Evolutionary conservation across 2,888 invertebrate species (phyloP), one percentile per base, ranked within the genome.

Genomic region (Tenthredo amoena): DNA sequence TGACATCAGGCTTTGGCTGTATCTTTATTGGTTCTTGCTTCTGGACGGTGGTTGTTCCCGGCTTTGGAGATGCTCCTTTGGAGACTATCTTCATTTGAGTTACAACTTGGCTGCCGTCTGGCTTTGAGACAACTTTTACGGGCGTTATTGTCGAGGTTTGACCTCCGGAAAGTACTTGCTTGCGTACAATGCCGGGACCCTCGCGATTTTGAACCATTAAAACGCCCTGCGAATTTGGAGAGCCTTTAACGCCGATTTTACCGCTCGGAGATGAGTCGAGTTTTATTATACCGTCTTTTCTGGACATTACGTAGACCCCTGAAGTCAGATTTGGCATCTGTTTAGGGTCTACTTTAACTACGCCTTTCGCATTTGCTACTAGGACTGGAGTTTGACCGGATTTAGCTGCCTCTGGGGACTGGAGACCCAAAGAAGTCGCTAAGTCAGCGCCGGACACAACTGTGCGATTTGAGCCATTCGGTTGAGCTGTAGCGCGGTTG

Each of bases 271-370:
- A 95, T 0, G 96, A 96, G 91, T 96, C 96, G 85, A 96, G 94
- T 92, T 96, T 96, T 92, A 96, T 96, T 83, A 96, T 96, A 68
- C 96, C 96, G 58, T 96, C 96, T 88, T 96, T 96, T 92, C 96
- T 96, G 10, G 96, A 96, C 96, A 97, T 96, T 85, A 97, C 96
- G 91, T 97, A 97, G 62, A 97, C 96, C 88, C 96, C 96, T 89
- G 95, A 94, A 88, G 95, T 94, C 83, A 95, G 91, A 65, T 94
- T 94, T 31, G 96, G 96, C 94, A 96, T 95, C 92, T 96, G 96
- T 90, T 96, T 96, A 74, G 96, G 96, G 91, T 96, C 96, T 31
- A 97, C 96, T 93, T 96, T 96, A 86, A 97, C 96, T 83, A 97
- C 96, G 18, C 96, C 96, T 91, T 96, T 96, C 0, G 95, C 94